Percentiles rank a stretch among this genome's conserved stretches.
Evolutionary conservation across 2,113 vertebrate species (phyloP).

Genomic region (Drymodes brunneopygia): DNA sequence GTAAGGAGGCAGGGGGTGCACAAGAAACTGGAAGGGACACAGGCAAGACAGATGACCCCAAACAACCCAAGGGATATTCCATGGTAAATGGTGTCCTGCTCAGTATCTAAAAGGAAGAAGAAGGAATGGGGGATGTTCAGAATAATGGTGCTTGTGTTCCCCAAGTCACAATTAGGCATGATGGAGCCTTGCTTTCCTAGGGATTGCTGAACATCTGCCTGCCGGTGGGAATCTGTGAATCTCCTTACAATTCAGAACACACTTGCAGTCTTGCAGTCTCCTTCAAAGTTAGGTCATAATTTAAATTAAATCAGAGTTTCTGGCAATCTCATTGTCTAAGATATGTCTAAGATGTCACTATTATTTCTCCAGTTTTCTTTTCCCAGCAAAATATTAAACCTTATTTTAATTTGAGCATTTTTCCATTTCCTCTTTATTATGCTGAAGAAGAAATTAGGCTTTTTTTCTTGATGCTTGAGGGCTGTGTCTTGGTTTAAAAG

Average conservation of each 20-base stretch:
- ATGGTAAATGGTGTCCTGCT: too few species aligned
- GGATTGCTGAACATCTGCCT: not conserved
- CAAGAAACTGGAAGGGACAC: not conserved
- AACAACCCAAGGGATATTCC: too few species aligned
- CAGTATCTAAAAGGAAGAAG: not conserved
- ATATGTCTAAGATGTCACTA: not conserved
- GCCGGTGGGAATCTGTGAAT: not conserved
- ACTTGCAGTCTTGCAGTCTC: not conserved
- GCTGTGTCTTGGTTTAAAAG: too few species aligned
- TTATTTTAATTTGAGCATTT: not conserved
- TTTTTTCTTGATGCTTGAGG: not conserved
- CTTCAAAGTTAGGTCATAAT: not conserved
- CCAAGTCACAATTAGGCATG: too few species aligned
- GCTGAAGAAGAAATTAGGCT: not conserved
- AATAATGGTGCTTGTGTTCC: not conserved
- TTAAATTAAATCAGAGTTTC: not conserved
- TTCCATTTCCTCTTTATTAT: not conserved
- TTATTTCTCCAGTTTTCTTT: not conserved
- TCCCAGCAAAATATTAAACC: not conserved
- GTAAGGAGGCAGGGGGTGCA: not conserved
- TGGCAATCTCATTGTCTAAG: not conserved
- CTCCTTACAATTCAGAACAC: not conserved
- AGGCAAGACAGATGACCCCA: too few species aligned
- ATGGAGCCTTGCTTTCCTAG: not conserved
- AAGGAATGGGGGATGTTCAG: not conserved